Evolutionary conservation across 2,888 invertebrate genomes (phyloP), one percentile per base, ranked within the genome.

Genomic region (Cryptocephalus moraei): DNA sequence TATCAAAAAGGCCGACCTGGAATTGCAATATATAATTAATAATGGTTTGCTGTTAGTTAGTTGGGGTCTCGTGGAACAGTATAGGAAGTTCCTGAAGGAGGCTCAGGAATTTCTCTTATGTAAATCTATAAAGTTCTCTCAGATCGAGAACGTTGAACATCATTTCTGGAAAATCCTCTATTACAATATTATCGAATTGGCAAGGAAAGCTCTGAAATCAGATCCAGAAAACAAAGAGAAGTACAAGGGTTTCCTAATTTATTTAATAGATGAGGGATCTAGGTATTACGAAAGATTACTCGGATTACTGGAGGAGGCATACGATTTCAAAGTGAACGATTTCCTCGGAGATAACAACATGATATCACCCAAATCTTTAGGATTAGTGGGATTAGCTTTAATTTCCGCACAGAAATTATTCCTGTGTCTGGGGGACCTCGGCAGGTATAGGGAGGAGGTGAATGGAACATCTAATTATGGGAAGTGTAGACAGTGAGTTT

Each of bases 91-190:
- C 61, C 71, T 90, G 49, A 84, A 86, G 70, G 75, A 78, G 50
- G 80, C 81, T 43, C 76, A 88, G 41, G 76, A 79, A 54, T 79
- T 75, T 54, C 72, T 91, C 9, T 69, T 91, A 9, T 74, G 84
- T 62, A 79, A 82, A 39, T 90, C 93, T 69, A 77, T 92, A 48
- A 90, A 89, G 68, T 89, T 91, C 66, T 88, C 91, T 58, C 86
- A 89, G 64, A 78, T 83, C 39, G 86, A 90, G 63, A 91, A 91
- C 64, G 81, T 91, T 8, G 94, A 94, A 62, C 86, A 88, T 61
- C 83, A 87, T 64, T 82, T 94, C 68, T 94, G 94, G 94, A 92
- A 91, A 69, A 79, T 91, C 51, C 75, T 91, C 4, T 94, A 87
- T 68, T 87, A 94, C 66, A 86, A 86, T 65, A 82, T 91, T 52